Conservation (phyloP, 2,113 vertebrate species). For the Hippocampus zosterae region DNA sequence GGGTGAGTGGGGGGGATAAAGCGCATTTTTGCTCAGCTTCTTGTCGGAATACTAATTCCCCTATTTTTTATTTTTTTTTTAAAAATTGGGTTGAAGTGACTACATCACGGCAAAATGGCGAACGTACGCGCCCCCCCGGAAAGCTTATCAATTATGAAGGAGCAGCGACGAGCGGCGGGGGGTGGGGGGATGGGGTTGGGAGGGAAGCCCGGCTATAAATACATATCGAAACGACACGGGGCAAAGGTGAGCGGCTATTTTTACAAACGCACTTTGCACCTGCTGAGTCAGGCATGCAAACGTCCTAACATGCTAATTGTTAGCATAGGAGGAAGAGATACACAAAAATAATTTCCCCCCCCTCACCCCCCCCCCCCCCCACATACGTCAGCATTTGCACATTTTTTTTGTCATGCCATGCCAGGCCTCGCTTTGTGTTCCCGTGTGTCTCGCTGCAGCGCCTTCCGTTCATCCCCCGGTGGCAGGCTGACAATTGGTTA, state of each 20-base stretch:
- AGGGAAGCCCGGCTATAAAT: conserved; percentile 66
- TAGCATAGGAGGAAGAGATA: neutral
- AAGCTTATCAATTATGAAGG: conserved; percentile 68
- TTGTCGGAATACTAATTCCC: conserved; percentile 22
- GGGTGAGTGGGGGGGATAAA: conserved; percentile 10
- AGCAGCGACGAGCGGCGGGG: conserved; percentile 35
- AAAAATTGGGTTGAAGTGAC: conserved; percentile 6
- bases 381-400: neutral
- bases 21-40: neutral
- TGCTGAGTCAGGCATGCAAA: conserved; percentile 36
- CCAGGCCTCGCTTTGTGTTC: neutral
- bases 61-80: neutral
- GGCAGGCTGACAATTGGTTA: too few species aligned
- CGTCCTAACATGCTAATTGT: conserved; percentile 17
- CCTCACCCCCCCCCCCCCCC: conserved; percentile 3
- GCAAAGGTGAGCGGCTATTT: conserved; percentile 56
- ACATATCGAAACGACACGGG: conserved; percentile 52
- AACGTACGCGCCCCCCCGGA: conserved; percentile 11
- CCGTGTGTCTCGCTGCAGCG: neutral
- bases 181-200: too few species aligned
- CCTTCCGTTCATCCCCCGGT: too few species aligned
- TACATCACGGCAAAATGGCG: conserved; percentile 28
- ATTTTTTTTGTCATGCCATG: neutral
- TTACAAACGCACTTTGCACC: conserved; percentile 29
- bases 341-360: too few species aligned